Conservation (phyloP, 1,140 invertebrate species). For the Heliconius hewitsoni region DNA sequence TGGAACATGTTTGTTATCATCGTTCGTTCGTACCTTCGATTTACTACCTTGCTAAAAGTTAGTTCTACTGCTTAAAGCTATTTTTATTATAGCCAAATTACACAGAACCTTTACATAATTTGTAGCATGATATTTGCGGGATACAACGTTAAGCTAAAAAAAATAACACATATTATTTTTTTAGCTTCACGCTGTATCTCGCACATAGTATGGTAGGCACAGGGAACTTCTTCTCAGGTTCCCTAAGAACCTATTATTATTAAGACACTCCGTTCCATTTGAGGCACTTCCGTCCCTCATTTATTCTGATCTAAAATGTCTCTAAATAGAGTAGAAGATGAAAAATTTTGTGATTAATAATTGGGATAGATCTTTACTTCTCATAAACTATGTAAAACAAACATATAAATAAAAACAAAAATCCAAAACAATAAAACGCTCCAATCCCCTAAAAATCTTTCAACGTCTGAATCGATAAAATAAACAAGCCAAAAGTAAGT, state of each 20-base stretch:
- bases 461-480: not conserved
- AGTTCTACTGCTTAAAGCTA: too few species aligned
- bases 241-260: not conserved
- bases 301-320: too few species aligned
- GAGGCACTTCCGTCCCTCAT: too few species aligned
- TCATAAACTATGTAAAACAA: too few species aligned
- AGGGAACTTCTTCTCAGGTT: not conserved
- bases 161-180: not conserved
- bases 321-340: too few species aligned
- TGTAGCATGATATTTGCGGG: too few species aligned
- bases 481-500: constrained; percentile 11
- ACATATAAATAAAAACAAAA: not conserved
- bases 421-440: not conserved
- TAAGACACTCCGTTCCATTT: not conserved
- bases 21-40: constrained; percentile 1
- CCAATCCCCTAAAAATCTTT: not conserved
- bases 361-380: too few species aligned
- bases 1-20: constrained; percentile 9
- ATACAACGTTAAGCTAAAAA: too few species aligned
- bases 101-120: too few species aligned
- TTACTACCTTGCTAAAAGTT: not conserved
- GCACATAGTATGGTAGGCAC: not conserved
- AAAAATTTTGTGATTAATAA: too few species aligned
- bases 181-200: not conserved
- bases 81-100: too few species aligned